Evolutionary conservation across 2,888 invertebrate genomes (phyloP).

Genomic region (Arenicola marina): DNA sequence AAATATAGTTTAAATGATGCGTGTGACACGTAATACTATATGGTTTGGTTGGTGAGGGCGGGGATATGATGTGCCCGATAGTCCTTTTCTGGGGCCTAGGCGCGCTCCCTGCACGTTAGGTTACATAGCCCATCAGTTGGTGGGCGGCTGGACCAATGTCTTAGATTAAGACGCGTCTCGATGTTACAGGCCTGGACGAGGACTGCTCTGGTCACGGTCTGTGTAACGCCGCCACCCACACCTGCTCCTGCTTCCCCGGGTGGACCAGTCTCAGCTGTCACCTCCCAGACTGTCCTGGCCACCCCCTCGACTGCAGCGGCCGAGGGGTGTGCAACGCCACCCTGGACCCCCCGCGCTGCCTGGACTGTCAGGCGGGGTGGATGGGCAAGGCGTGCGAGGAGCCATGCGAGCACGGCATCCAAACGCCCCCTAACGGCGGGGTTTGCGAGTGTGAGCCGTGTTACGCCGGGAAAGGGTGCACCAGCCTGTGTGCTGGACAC

Average conservation of each 20-base stretch:
- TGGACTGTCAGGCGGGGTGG: slow-evolving; percentile 39
- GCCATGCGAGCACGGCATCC: slow-evolving; percentile 39
- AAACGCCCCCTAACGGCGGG: slow-evolving; percentile 38
- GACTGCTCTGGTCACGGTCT: slow-evolving; percentile 43
- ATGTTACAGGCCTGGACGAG: slow-evolving; percentile 6
- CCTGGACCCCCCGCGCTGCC: slow-evolving; percentile 39
- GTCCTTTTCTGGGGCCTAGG: too few species aligned
- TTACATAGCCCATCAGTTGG: too few species aligned
- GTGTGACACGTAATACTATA: too few species aligned
- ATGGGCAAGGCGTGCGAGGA: slow-evolving; percentile 43
- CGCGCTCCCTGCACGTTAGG: too few species aligned
- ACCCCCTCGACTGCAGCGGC: slow-evolving; percentile 35
- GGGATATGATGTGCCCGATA: too few species aligned
- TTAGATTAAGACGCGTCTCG: too few species aligned
- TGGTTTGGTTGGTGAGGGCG: too few species aligned
- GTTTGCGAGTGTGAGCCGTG: slow-evolving; percentile 39
- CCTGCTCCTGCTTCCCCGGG: slow-evolving; percentile 41
- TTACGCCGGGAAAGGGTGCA: slow-evolving; percentile 42
- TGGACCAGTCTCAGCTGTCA: slow-evolving; percentile 44
- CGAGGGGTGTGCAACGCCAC: slow-evolving; percentile 38
- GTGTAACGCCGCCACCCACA: slow-evolving; percentile 39
- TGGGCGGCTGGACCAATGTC: too few species aligned
- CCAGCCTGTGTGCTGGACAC: slow-evolving; percentile 44
- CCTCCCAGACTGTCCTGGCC: slow-evolving; percentile 44
- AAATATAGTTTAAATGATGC: too few species aligned